Percentiles rank a stretch among this genome's conserved stretches.
Evolutionary conservation across 1,140 invertebrate species (phyloP).

Genomic region (Aradophagus sp.): DNA sequence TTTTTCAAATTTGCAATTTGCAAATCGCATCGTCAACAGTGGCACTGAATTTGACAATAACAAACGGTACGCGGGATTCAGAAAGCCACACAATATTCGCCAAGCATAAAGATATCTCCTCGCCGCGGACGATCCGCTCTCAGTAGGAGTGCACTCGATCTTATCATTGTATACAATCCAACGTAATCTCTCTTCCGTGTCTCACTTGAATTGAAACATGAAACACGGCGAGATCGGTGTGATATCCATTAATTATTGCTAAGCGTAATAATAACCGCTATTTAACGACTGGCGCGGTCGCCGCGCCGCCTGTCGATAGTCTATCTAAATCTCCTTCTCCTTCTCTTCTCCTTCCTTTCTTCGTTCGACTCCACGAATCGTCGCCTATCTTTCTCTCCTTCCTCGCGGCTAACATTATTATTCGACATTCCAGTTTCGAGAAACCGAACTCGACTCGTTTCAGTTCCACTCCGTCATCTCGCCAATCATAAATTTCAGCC

Average conservation of each 20-base stretch:
- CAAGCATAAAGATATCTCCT: constrained; percentile 53
- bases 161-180: constrained; percentile 55
- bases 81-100: constrained; percentile 45
- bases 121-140: constrained; percentile 39
- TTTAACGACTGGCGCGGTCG: constrained; percentile 47
- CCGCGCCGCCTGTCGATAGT: constrained; percentile 43
- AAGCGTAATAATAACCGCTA: constrained; percentile 58
- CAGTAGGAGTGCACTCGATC: constrained; percentile 56
- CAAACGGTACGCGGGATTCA: constrained; percentile 39
- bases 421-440: constrained; percentile 50
- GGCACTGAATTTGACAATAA: constrained; percentile 49
- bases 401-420: constrained; percentile 47
- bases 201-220: constrained; percentile 55
- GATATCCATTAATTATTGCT: constrained; percentile 58
- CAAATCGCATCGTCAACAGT: too few species aligned
- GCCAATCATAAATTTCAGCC: constrained; percentile 53
- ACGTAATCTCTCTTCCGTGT: constrained; percentile 58
- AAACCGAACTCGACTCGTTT: constrained; percentile 44
- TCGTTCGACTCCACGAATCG: too few species aligned
- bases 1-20: too few species aligned
- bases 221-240: constrained; percentile 54
- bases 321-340: constrained; percentile 56
- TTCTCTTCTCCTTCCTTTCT: too few species aligned
- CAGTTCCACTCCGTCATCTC: constrained; percentile 49
- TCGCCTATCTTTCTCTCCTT: too few species aligned